Percentiles rank a stretch among this genome's conserved stretches.
Conservation (phyloP, 2,888 invertebrate genomes). For the Cataglyphis albicans region DNA sequence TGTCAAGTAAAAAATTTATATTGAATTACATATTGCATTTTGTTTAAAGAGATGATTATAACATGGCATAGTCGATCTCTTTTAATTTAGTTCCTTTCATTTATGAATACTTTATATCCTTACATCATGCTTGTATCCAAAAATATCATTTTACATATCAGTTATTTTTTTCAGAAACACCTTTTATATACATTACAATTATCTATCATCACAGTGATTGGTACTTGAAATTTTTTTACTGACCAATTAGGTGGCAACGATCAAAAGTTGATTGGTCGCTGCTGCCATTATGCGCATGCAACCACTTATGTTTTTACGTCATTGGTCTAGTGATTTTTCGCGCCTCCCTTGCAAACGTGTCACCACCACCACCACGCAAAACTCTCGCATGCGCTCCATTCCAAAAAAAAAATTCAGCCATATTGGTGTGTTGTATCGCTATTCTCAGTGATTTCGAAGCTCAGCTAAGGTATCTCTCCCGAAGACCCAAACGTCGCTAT, state of each 20-base stretch:
- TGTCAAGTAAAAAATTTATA: no score
- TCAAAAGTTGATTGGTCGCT: no score
- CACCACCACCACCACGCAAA: slow-evolving; percentile 27
- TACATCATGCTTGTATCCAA: neutral
- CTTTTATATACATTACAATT: neutral
- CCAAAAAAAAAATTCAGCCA: slow-evolving; percentile 85
- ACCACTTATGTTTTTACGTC: neutral
- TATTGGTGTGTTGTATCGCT: slow-evolving; percentile 87
- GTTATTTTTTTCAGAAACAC: neutral
- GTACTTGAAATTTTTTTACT: neutral
- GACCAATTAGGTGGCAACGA: neutral
- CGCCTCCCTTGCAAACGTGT: slow-evolving; percentile 6
- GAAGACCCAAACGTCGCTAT: neutral
- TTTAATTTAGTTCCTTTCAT: neutral
- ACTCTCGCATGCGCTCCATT: slow-evolving; percentile 80
- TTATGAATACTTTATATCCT: neutral
- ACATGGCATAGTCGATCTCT: neutral
- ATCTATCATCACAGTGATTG: neutral
- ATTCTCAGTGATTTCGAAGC: slow-evolving; percentile 85
- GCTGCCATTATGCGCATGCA: no score
- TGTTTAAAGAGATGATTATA: neutral
- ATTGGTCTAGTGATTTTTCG: slow-evolving; percentile 20
- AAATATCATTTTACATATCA: neutral
- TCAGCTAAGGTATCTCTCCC: slow-evolving; percentile 83
- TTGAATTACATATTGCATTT: neutral